Evolutionary conservation across 2,888 invertebrate species (phyloP).

Genomic region (Hemithea aestivaria): DNA sequence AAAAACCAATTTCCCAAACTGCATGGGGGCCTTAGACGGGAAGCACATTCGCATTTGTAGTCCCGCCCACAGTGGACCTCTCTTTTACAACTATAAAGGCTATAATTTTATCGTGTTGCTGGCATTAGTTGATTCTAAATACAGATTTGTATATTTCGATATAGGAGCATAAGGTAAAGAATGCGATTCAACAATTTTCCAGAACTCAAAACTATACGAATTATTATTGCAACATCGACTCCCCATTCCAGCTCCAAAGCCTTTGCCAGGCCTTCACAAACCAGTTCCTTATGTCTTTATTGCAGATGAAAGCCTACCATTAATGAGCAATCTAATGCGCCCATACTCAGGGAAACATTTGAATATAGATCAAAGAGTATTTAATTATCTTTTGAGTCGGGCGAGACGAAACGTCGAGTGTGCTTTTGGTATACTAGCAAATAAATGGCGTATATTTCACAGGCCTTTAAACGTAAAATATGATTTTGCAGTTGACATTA

Average conservation of each 20-base stretch:
- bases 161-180: too few relatives aligned
- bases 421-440: slow-evolving; percentile 16
- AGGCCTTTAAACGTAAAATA: slow-evolving; percentile 5
- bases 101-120: too few relatives aligned
- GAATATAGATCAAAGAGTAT: slow-evolving; percentile 12
- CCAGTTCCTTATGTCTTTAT: slow-evolving; percentile 20
- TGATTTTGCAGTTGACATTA: slow-evolving; percentile 6
- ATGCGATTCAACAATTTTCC: too few relatives aligned
- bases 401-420: slow-evolving; percentile 18
- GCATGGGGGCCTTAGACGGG: too few relatives aligned
- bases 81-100: too few relatives aligned
- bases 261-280: slow-evolving; percentile 12
- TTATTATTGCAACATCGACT: slow-evolving; percentile 1
- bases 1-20: too few relatives aligned
- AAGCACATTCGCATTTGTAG: too few relatives aligned
- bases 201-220: too few relatives aligned
- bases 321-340: slow-evolving; percentile 18
- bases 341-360: slow-evolving; percentile 18
- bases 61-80: too few relatives aligned
- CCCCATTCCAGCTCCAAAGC: slow-evolving; percentile 1
- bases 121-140: too few relatives aligned
- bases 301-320: slow-evolving; percentile 19
- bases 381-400: slow-evolving; percentile 11
- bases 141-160: too few relatives aligned
- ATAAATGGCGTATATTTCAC: slow-evolving; percentile 19